Conservation (phyloP, 2,888 invertebrate genomes). For the Tanaodytes sp. region DNA sequence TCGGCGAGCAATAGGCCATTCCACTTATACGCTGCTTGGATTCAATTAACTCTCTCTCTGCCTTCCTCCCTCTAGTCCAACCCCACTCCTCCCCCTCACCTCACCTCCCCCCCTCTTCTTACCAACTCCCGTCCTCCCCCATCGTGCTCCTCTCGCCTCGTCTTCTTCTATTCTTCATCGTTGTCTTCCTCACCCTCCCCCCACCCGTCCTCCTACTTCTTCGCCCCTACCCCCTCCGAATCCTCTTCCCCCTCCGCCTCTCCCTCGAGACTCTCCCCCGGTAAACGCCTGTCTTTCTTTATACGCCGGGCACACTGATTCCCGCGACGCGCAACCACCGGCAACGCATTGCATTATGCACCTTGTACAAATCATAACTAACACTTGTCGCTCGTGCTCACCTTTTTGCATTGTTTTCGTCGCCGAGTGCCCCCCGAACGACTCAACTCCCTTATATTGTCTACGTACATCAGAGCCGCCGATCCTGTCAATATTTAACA, state of each 20-base stretch:
- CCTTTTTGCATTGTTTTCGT: conserved; percentile 40
- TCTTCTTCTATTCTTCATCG: background rate
- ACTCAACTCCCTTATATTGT: no score
- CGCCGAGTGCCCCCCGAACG: no score
- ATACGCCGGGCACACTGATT: conserved; percentile 63
- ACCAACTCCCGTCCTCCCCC: conserved; percentile 66
- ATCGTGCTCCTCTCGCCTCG: conserved; percentile 35
- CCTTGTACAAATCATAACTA: conserved; percentile 46
- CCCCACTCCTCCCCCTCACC: conserved; percentile 66
- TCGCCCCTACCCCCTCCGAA: no score
- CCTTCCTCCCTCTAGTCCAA: no score
- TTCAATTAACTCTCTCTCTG: conserved; percentile 68
- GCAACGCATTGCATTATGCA: conserved; percentile 35
- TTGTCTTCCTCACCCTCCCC: background rate
- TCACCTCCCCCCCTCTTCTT: conserved; percentile 66
- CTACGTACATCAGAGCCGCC: no score
- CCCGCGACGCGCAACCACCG: conserved; percentile 15
- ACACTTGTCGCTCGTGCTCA: conserved; percentile 44
- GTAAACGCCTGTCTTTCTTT: conserved; percentile 60
- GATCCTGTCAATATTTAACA: no score
- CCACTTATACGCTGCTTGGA: conserved; percentile 73
- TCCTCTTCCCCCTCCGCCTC: conserved; percentile 65
- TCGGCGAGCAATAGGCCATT: conserved; percentile 71
- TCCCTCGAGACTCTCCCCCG: conserved; percentile 66
- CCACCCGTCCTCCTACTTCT: background rate